phyloP scores from a whole-genome alignment of 2,113 vertebrate species.

The Leucoraja erinaceus region DNA sequence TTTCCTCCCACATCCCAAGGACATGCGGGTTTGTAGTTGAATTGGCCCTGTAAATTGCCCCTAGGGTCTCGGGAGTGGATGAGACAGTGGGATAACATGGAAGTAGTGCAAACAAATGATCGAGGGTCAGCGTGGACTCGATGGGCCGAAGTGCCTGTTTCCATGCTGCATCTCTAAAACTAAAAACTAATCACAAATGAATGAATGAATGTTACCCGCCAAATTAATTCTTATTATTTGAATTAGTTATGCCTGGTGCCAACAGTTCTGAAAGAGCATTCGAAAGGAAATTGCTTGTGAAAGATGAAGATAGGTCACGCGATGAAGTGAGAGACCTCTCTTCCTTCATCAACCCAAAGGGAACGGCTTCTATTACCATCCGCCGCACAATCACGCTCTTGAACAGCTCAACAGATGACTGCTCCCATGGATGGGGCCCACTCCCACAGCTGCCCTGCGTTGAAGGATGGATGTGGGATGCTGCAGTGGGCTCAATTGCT shows the following conservation, averaged over 20 bases:
- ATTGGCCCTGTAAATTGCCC: no score
- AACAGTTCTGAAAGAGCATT: neutral
- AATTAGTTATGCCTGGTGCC: neutral
- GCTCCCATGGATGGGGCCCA: neutral
- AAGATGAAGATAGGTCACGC: neutral
- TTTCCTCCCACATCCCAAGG: no score
- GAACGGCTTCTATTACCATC: neutral
- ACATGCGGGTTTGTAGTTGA: no score
- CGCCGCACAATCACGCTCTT: neutral
- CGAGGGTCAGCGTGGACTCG: no score
- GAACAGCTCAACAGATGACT: neutral
- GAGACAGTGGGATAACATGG: no score
- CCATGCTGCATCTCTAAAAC: no score
- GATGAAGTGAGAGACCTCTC: neutral
- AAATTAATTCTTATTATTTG: neutral
- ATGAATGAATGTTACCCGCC: neutral
- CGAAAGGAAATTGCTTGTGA: neutral
- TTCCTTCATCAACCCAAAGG: neutral
- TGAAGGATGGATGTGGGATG: conserved; percentile 6
- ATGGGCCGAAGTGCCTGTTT: no score
- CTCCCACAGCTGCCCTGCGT: neutral
- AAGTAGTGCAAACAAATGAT: no score
- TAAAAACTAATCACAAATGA: no score
- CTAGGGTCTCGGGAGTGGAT: no score
- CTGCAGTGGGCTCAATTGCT: neutral